These are phyloP conservation scores for Xenus cinereus DNA, from an alignment of 2,113 vertebrate genomes.

Conservation along the genomic window DNA sequence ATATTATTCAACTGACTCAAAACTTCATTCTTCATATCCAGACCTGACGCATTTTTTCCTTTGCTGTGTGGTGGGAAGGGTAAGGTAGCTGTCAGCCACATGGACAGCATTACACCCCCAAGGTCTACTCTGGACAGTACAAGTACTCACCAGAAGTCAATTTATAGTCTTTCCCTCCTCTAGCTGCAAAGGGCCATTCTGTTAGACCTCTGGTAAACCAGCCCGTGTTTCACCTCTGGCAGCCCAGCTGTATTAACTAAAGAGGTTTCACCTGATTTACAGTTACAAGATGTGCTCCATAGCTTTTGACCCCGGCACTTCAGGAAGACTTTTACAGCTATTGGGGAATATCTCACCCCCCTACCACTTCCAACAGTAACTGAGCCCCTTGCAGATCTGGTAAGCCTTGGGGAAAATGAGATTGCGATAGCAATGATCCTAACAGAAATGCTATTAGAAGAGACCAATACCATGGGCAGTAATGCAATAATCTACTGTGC, in stretches of 20 bases:
- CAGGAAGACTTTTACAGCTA: background rate
- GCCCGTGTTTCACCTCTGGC: background rate
- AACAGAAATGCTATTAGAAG: background rate
- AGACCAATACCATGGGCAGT: background rate
- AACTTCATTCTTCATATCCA: background rate
- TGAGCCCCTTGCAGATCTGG: background rate
- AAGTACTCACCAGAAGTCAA: background rate
- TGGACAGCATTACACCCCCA: background rate
- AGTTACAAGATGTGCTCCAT: accelerated
- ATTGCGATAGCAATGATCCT: background rate
- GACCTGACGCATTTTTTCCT: background rate
- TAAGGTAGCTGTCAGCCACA: background rate
- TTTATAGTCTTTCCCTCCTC: background rate
- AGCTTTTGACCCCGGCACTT: accelerated
- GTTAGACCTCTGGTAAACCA: background rate
- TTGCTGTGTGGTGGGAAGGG: background rate
- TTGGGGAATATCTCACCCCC: background rate
- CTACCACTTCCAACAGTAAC: background rate
- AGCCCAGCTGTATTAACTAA: background rate
- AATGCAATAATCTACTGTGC: background rate
- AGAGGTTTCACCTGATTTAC: background rate
- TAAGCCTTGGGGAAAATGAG: background rate
- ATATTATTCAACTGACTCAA: background rate
- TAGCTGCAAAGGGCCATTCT: background rate
- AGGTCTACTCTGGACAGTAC: background rate